Evolutionary conservation across 1,140 invertebrate genomes (phyloP).

Genomic region (Hypothenemus hampei): DNA sequence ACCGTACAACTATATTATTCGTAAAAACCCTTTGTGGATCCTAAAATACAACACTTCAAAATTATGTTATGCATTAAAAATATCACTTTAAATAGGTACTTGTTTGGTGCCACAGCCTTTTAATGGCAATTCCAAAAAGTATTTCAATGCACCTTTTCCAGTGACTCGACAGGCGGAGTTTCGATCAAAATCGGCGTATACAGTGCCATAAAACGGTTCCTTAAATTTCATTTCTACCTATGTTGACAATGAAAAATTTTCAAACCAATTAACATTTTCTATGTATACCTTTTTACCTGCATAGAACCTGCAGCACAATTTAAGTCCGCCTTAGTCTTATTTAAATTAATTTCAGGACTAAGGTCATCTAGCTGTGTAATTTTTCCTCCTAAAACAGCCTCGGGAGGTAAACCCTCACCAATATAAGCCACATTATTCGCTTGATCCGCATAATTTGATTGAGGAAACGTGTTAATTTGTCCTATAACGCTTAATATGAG

Average conservation of each 20-base stretch:
- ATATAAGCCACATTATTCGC: conserved; percentile 77
- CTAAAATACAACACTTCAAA: conserved; percentile 43
- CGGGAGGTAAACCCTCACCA: conserved; percentile 67
- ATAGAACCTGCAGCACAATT: conserved; percentile 88
- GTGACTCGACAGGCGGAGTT: conserved; percentile 82
- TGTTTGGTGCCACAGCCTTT: conserved; percentile 91
- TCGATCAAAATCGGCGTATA: conserved; percentile 87
- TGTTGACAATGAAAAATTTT: too few species aligned
- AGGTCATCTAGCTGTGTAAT: conserved; percentile 81
- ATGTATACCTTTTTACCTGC: conserved; percentile 46
- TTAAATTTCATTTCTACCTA: conserved; percentile 86
- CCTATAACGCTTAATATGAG: too few species aligned
- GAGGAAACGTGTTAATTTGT: too few species aligned
- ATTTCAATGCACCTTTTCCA: conserved; percentile 73
- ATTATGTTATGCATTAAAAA: not conserved
- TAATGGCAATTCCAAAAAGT: conserved; percentile 76
- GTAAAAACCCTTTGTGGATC: conserved; percentile 88
- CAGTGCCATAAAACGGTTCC: conserved; percentile 85
- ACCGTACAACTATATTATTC: conserved; percentile 90
- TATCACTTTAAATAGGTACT: conserved; percentile 47
- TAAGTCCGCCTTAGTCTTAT: conserved; percentile 77
- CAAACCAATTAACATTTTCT: not conserved
- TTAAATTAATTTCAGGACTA: conserved; percentile 76
- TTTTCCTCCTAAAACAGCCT: conserved; percentile 76
- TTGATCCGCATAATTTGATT: conserved; percentile 77